Evolutionary conservation across 1,140 invertebrate genomes (phyloP), one percentile per base, ranked within the genome.

Genomic region (Heliconius hermathena): DNA sequence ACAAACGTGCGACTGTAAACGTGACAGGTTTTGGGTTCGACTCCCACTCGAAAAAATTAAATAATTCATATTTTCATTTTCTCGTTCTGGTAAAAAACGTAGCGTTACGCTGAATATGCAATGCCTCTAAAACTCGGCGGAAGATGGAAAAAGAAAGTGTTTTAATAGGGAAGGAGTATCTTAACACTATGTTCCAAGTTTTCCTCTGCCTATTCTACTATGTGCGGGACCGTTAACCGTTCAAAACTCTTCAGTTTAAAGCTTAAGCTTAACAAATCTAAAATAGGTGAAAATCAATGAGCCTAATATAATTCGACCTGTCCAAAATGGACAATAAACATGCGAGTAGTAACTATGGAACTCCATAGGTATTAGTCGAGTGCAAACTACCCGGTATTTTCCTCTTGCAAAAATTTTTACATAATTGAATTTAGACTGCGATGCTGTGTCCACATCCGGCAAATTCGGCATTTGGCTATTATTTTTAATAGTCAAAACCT

Each of bases 401-500:
- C n/a, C 26, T 66, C 60, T 66, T 29, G 11, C 13, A 29, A 29
- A 11, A 60, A 16, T 66, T 78, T 73, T 78, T 33, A 74, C 52
- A 73, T 77, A 22, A 77, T 81, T 77, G 76, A 74, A 71, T 71
- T 77, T 77, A 29, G 72, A 74, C 38, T 20, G 22, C 29, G 36
- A 18, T 2, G 41, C 38, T 81, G 36, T 77, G 54, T 66, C 20
- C 38, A 54, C 78, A 16, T 22, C n/a, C 54, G 54, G 22, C 60
- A 66, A 66, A 66, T 66, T 66, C 60, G 60, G 71, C 52, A 71
- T 76, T 33, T 72, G 18, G 26, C 76, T 77, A 77, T 77, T 77
- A 76, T 76, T 80, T 80, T 76, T 72, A 76, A 80, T 76, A 77
- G 74, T 49, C 20, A 72, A 46, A 66, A 49, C 74, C 73, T 13